Evolutionary conservation across 2,113 vertebrate species (phyloP).

Genomic region (Laticauda colubrina): DNA sequence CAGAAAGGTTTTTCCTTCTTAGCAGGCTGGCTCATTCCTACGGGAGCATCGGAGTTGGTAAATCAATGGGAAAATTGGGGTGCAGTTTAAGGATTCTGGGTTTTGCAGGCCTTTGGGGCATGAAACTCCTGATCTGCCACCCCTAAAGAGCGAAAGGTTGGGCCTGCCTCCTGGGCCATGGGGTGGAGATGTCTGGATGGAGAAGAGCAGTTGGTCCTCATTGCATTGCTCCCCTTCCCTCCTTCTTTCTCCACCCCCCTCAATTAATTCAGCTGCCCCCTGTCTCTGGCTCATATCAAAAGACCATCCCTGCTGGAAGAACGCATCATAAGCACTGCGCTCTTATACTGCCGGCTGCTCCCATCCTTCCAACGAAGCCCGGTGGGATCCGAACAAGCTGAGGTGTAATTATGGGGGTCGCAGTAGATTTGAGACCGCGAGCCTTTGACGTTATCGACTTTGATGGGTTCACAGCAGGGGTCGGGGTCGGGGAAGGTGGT

Average conservation of each 20-base stretch:
- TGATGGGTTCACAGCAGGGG: constrained; percentile 44
- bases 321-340: not conserved
- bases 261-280: too few relatives aligned
- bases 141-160: not conserved
- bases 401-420: not conserved
- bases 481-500: not conserved
- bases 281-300: not conserved
- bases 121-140: not conserved
- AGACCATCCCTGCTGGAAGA: constrained; percentile 1
- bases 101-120: not conserved
- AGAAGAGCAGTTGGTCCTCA: not conserved
- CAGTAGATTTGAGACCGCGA: not conserved
- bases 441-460: constrained; percentile 37
- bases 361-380: not conserved
- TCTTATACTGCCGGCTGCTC: not conserved
- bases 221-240: not conserved
- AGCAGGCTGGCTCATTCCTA: not conserved
- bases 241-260: rapidly evolving
- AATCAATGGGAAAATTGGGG: not conserved
- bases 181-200: not conserved
- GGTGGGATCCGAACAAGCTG: not conserved
- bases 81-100: too few relatives aligned
- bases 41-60: not conserved
- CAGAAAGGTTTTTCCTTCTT: not conserved
- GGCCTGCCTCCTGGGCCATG: not conserved